Evolutionary conservation across 2,797 vertebrate genomes (phyloP).

Genomic region (Leptodactylus fallax): DNA sequence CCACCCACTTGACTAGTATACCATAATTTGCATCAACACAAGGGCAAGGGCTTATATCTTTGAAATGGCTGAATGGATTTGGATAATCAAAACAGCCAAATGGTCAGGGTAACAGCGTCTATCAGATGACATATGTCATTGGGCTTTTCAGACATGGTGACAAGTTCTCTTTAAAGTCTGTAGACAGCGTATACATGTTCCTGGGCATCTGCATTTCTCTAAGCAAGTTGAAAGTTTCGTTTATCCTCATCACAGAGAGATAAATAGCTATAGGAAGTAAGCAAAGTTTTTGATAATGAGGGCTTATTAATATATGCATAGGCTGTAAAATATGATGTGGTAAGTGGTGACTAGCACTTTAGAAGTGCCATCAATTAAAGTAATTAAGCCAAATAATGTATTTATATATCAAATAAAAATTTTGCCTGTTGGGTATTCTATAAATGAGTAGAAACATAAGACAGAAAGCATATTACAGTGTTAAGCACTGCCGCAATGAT

Average conservation of each 20-base stretch:
- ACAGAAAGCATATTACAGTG: slow-evolving; percentile 41
- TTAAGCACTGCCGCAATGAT: slow-evolving; percentile 41
- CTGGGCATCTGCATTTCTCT: neutral
- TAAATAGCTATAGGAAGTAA: slow-evolving; percentile 22
- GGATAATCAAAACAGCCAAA: no score
- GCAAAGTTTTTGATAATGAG: slow-evolving; percentile 10
- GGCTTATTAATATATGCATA: slow-evolving; percentile 40
- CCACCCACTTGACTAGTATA: no score
- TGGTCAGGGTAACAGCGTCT: no score
- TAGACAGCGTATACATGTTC: no score
- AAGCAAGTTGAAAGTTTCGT: neutral
- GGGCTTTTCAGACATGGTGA: no score
- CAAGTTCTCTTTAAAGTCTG: neutral
- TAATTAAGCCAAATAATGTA: slow-evolving; percentile 53
- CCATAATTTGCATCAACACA: no score
- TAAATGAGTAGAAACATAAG: slow-evolving; percentile 31
- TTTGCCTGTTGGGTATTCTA: slow-evolving; percentile 33
- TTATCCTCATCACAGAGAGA: slow-evolving; percentile 4
- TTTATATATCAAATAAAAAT: slow-evolving; percentile 49
- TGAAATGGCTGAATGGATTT: no score
- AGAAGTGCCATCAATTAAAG: slow-evolving; percentile 46
- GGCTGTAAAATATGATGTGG: slow-evolving; percentile 31
- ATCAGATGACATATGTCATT: no score
- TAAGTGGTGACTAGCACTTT: slow-evolving; percentile 43
- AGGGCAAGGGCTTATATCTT: no score